phyloP scores from a whole-genome alignment of 2,797 vertebrate species.

The Gymnothorax reevesii region DNA sequence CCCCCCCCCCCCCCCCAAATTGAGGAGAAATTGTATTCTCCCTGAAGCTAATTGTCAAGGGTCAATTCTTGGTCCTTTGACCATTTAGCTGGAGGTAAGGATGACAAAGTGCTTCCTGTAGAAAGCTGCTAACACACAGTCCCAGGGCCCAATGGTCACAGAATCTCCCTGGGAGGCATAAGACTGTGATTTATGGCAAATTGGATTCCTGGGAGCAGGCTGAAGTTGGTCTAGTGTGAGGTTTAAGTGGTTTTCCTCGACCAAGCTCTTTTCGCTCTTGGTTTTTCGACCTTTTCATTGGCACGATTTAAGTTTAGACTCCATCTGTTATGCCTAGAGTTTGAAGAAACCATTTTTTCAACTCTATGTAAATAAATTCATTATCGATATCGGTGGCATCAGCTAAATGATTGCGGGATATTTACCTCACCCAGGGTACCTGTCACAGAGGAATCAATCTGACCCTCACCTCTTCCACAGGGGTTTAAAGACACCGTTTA shows the following conservation, averaged over 20 bases:
- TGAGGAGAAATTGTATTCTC: not conserved
- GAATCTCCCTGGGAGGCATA: not conserved
- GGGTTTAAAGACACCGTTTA: constrained; percentile 96
- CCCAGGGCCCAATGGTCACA: not conserved
- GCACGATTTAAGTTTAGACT: not conserved
- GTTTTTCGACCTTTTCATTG: not conserved
- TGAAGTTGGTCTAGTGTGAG: not conserved
- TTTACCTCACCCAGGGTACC: too few species aligned
- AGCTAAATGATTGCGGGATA: too few species aligned
- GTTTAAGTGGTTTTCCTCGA: not conserved
- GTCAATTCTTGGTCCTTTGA: not conserved
- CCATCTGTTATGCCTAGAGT: not conserved
- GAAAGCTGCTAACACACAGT: not conserved
- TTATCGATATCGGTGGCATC: not conserved
- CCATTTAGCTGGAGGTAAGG: not conserved
- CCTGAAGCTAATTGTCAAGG: not conserved
- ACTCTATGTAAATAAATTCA: not conserved
- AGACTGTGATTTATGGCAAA: not conserved
- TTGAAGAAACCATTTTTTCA: not conserved
- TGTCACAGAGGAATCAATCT: not conserved
- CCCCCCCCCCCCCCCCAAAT: not conserved
- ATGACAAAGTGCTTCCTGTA: constrained; percentile 6
- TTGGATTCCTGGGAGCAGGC: not conserved
- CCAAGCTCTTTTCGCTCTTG: not conserved
- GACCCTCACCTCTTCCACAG: constrained; percentile 68